Conservation (phyloP, 2,888 invertebrate species). For the Cerastis rubricosa region DNA sequence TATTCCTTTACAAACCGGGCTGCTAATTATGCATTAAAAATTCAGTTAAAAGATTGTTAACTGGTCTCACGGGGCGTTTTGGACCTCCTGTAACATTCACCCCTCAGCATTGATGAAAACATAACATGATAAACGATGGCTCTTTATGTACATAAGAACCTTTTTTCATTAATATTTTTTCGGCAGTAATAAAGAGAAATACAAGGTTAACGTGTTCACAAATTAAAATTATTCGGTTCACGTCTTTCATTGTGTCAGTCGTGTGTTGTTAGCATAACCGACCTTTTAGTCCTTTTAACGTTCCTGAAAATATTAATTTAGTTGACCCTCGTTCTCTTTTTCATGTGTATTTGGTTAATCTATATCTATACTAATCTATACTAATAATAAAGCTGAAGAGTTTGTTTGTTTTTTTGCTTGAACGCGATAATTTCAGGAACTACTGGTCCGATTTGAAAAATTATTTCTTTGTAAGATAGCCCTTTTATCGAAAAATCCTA, state of each 20-base stretch:
- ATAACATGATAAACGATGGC: conserved; percentile 37
- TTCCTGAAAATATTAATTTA: conserved; percentile 25
- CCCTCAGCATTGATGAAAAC: conserved; percentile 24
- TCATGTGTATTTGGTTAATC: neutral
- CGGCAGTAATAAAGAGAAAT: conserved; percentile 19
- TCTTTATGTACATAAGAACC: conserved; percentile 21
- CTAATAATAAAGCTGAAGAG: no score
- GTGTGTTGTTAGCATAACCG: conserved; percentile 35
- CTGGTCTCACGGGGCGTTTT: conserved; percentile 1
- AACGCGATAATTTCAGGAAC: no score
- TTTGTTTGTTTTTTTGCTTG: no score
- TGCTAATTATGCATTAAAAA: conserved; percentile 33
- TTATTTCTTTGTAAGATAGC: no score
- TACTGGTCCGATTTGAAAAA: no score
- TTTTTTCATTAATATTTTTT: conserved; percentile 34
- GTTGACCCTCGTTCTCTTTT: conserved; percentile 6
- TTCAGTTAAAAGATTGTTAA: conserved; percentile 22
- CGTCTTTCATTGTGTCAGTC: conserved; percentile 46
- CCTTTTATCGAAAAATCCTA: no score
- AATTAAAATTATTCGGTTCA: conserved; percentile 39
- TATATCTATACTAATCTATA: no score
- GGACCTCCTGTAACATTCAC: neutral
- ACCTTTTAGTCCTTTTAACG: conserved; percentile 30
- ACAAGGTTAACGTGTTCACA: conserved; percentile 20
- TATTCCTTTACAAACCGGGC: neutral